Base-by-base conservation (phyloP, 2,888 invertebrate genomes). In the Luperina nickerlii region DNA sequence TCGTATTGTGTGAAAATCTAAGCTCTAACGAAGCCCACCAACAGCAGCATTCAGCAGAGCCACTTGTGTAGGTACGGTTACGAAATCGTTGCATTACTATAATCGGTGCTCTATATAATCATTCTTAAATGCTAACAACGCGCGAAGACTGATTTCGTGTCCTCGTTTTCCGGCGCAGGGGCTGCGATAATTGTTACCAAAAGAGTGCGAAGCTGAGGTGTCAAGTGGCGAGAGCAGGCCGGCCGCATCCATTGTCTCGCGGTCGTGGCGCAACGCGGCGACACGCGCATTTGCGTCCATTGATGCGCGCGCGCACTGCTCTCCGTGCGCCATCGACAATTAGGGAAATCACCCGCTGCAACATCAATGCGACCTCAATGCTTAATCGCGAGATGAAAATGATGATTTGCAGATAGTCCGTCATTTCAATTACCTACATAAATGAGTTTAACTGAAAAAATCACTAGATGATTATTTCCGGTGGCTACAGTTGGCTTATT, bases 261-360 rank as follows among this genome's bases (percentile, higher is more conserved):
- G 71, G 79, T 74, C 86, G 90, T 96, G 94, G 92, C 94, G 96
- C 94, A 96, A 96, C 92, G 90, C 94, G 96, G 95, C 95, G 96
- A 96, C 95, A 96, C 95, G 96, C 95, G 94, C 94, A 91, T 96
- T 95, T 96, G 94, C 93, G 87, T 93, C 93, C 94, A 96, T 96
- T 96, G 96, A 95, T 95, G 95, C 95, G 93, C 93, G 76, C 89
- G 91, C 90, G 88, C 87, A 77, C 80, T 79, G 79, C 80, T 82
- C 87, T 83, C 87, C 90, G 87, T 87, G 79, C 84, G 79, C 82
- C 89, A 90, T 90, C 91, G 84, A 87, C 92, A 92, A 94, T 94
- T 93, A 94, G 92, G 93, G 91, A 95, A 94, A 95, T 93, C 92
- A 91, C 88, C 89, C 92, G 92, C 92, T 92, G 92, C 94, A 94